These are phyloP conservation scores for Fundulus diaphanus DNA, from an alignment of 2,797 vertebrate species.

Conservation along the genomic window DNA sequence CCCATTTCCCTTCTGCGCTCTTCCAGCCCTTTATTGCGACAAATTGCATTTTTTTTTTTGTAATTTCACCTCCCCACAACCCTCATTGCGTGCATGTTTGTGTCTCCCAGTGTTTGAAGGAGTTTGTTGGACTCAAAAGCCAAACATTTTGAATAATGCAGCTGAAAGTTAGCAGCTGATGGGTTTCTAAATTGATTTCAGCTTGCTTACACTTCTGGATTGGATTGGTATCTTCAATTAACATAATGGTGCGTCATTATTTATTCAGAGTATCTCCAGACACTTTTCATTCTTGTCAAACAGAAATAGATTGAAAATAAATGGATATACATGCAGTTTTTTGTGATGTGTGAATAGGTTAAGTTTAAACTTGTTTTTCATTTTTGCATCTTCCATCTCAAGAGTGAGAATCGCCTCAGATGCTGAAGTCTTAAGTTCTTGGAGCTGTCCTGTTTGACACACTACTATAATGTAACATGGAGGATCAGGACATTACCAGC, in stretches of 20 bases:
- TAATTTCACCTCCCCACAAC: constrained; percentile 48
- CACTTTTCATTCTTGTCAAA: neutral
- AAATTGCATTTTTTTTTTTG: constrained; percentile 59
- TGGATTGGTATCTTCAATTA: neutral
- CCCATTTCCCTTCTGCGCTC: constrained; percentile 75
- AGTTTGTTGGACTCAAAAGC: constrained; percentile 25
- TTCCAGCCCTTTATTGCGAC: constrained; percentile 70
- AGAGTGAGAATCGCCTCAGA: neutral
- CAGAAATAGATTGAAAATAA: neutral
- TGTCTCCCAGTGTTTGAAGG: neutral
- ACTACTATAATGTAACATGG: neutral
- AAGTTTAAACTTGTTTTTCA: too few relatives aligned
- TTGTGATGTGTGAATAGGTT: neutral
- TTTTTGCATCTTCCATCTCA: neutral
- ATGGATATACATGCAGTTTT: neutral
- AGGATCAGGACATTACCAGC: neutral
- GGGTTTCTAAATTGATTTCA: constrained; percentile 37
- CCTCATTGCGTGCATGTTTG: constrained; percentile 7
- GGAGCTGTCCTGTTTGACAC: too few relatives aligned
- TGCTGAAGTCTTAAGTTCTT: neutral
- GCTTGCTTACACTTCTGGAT: constrained; percentile 22
- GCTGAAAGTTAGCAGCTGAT: constrained; percentile 31
- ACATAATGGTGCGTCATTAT: neutral
- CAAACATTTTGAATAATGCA: constrained; percentile 30
- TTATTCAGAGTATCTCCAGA: constrained; percentile 1